These are phyloP conservation scores for Acrocera orbiculus DNA, from an alignment of 2,888 invertebrate genomes.

Conservation along the genomic window DNA sequence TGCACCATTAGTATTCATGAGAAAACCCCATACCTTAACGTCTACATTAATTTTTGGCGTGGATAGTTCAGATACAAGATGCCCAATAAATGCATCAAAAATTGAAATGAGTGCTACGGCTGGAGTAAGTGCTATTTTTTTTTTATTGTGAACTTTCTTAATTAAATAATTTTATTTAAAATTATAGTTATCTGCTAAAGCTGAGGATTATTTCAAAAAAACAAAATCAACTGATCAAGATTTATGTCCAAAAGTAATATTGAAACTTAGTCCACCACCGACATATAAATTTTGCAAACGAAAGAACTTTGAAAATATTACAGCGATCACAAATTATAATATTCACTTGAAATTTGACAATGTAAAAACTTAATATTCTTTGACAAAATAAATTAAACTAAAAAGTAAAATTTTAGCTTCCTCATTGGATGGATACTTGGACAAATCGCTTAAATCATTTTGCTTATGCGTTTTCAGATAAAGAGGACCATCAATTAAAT, in stretches of 20 bases:
- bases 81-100: constrained; percentile 22
- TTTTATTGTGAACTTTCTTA: not conserved
- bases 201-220: constrained; percentile 16
- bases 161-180: not conserved
- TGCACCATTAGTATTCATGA: constrained; percentile 27
- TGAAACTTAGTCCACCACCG: constrained; percentile 29
- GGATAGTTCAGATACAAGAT: constrained; percentile 18
- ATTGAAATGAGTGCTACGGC: constrained; percentile 23
- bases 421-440: constrained; percentile 27
- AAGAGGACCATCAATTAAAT: constrained; percentile 24
- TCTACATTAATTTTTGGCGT: constrained; percentile 25
- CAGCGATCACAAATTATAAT: constrained; percentile 27
- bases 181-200: constrained; percentile 23
- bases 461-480: constrained; percentile 24
- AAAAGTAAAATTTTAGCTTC: constrained; percentile 20
- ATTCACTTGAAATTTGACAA: constrained; percentile 26
- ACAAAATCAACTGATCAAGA: constrained; percentile 15
- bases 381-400: not conserved
- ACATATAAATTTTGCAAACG: constrained; percentile 28
- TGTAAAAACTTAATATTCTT: constrained; percentile 14
- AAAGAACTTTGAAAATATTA: constrained; percentile 28
- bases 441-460: constrained; percentile 27
- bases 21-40: constrained; percentile 26
- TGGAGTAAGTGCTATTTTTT: constrained; percentile 20
- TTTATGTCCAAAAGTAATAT: constrained; percentile 28